Evolutionary conservation across 2,888 invertebrate species (phyloP).

Genomic region (Biston stratarius): DNA sequence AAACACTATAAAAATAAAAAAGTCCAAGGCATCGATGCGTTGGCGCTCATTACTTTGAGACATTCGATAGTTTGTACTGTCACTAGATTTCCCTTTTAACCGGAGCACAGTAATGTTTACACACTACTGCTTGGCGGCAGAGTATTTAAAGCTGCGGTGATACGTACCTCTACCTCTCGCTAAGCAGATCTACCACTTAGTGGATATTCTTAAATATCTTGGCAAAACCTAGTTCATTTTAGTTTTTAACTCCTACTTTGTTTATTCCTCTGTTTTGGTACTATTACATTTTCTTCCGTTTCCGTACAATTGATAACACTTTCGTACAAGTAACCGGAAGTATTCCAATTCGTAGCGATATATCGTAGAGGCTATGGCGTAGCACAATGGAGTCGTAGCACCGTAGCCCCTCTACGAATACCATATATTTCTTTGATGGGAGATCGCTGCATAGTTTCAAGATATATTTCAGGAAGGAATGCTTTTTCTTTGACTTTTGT

Average conservation of each 20-base stretch:
- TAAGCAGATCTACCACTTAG: too few species aligned
- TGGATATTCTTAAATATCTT: too few species aligned
- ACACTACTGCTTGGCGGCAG: too few species aligned
- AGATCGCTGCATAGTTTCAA: conserved; percentile 35
- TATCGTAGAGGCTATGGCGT: conserved; percentile 60
- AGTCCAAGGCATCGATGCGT: too few species aligned
- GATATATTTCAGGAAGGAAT: conserved; percentile 25
- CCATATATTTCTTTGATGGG: conserved; percentile 45
- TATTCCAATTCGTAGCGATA: conserved; percentile 57
- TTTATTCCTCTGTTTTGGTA: neutral
- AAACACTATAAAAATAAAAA: too few species aligned
- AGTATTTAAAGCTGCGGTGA: too few species aligned
- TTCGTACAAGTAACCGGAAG: conserved; percentile 44
- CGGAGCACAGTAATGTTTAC: too few species aligned
- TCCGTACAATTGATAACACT: conserved; percentile 1
- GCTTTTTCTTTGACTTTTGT: conserved; percentile 44
- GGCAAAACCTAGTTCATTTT: too few species aligned
- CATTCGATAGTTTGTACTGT: too few species aligned
- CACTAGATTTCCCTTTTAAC: too few species aligned
- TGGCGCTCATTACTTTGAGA: too few species aligned
- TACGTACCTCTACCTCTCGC: too few species aligned
- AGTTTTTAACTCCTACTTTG: neutral
- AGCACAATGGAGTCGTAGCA: conserved; percentile 62
- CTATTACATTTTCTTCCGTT: conserved; percentile 4
- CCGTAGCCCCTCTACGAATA: conserved; percentile 46